These are phyloP conservation scores for Axis porcinus DNA, from an alignment of 2,113 vertebrate species.

Conservation along the genomic window DNA sequence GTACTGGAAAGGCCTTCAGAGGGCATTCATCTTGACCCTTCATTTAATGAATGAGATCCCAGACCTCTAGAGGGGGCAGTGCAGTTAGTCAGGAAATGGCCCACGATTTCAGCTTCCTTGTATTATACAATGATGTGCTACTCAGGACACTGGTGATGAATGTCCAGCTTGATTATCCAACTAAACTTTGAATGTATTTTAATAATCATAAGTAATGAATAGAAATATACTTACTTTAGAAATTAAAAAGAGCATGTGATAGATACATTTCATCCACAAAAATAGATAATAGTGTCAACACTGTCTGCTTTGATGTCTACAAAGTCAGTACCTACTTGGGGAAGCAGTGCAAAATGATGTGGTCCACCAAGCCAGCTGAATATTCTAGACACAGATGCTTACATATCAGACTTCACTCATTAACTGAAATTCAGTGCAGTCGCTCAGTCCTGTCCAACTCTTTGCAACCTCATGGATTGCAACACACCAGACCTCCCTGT, in stretches of 20 bases:
- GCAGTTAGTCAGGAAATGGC: neutral
- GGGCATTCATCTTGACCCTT: neutral
- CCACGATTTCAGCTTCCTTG: accelerated
- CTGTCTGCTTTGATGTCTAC: neutral
- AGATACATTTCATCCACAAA: neutral
- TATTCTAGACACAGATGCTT: neutral
- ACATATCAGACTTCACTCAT: neutral
- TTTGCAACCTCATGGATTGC: neutral
- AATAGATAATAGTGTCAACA: neutral
- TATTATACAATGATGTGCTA: accelerated
- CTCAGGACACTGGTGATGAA: neutral
- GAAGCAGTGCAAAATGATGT: neutral
- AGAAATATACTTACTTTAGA: neutral
- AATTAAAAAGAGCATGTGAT: neutral
- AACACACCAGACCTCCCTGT: neutral
- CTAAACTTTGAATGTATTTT: neutral
- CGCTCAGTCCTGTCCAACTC: neutral
- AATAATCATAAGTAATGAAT: neutral
- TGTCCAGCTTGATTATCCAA: neutral
- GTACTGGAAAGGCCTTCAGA: neutral
- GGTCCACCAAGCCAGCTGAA: too few relatives aligned
- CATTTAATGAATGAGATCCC: neutral
- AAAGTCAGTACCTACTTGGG: neutral
- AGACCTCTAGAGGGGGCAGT: too few relatives aligned
- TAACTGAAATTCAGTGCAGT: neutral